phyloP scores from a whole-genome alignment of 2,888 invertebrate species.

The Urechis unicinctus region DNA sequence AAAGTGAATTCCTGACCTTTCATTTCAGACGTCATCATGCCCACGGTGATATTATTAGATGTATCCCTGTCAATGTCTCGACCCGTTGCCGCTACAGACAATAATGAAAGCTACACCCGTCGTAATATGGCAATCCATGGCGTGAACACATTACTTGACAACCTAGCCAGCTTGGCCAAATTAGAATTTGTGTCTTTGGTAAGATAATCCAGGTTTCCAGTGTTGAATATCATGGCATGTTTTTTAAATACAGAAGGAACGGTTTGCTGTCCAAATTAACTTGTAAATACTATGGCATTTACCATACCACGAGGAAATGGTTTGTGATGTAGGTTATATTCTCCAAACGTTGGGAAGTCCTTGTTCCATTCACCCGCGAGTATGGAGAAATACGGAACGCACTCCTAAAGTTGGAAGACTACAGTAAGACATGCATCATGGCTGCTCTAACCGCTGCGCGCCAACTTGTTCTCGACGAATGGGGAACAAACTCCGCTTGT shows the following conservation, averaged over 20 bases:
- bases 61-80: slow-evolving; percentile 66
- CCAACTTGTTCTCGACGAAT: slow-evolving; percentile 73
- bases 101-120: slow-evolving; percentile 56
- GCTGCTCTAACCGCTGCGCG: slow-evolving; percentile 73
- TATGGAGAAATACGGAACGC: slow-evolving; percentile 72
- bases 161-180: slow-evolving; percentile 61
- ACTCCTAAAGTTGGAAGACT: slow-evolving; percentile 70
- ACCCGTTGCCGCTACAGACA: slow-evolving; percentile 53
- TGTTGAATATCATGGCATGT: background rate
- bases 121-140: slow-evolving; percentile 64
- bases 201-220: slow-evolving; percentile 37
- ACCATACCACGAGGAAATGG: background rate
- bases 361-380: slow-evolving; percentile 82
- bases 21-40: slow-evolving; percentile 55
- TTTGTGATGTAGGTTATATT: slow-evolving; percentile 47
- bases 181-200: slow-evolving; percentile 69
- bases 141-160: slow-evolving; percentile 62
- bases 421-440: slow-evolving; percentile 80
- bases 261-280: too few relatives aligned
- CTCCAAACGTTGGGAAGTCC: slow-evolving; percentile 49
- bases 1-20: background rate
- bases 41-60: slow-evolving; percentile 67
- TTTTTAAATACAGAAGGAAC: too few relatives aligned
- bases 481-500: slow-evolving; percentile 77
- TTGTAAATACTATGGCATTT: too few relatives aligned